These are phyloP conservation scores for Himalopsyche anomala DNA, from an alignment of 2,888 invertebrate genomes.

Conservation along the genomic window DNA sequence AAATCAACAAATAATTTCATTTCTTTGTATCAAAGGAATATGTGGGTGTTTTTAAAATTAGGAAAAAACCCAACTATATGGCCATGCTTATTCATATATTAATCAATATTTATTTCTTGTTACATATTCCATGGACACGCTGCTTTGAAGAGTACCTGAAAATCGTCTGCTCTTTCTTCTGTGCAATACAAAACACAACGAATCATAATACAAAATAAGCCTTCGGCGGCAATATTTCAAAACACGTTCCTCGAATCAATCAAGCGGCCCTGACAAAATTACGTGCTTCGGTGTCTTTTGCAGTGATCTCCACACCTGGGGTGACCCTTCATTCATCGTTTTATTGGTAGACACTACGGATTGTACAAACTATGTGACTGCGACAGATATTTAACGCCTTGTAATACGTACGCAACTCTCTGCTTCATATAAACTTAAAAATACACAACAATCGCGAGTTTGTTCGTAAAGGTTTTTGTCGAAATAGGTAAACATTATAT, in stretches of 20 bases:
- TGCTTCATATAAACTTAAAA: too few relatives aligned
- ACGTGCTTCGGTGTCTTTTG: conserved; percentile 47
- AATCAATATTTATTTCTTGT: background rate
- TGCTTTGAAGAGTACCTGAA: background rate
- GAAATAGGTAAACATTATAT: too few relatives aligned
- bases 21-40: too few relatives aligned
- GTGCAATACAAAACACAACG: conserved; percentile 26
- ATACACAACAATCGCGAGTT: too few relatives aligned
- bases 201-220: conserved; percentile 44
- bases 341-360: too few relatives aligned
- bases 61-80: too few relatives aligned
- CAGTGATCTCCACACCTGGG: conserved; percentile 40
- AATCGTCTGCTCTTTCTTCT: background rate
- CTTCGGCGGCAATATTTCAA: conserved; percentile 51
- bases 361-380: too few relatives aligned
- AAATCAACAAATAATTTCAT: too few relatives aligned
- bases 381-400: too few relatives aligned
- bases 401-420: too few relatives aligned
- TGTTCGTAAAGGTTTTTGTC: too few relatives aligned
- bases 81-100: background rate
- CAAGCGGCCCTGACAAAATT: conserved; percentile 55
- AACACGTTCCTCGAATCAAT: conserved; percentile 59
- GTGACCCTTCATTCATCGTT: background rate
- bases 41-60: too few relatives aligned
- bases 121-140: background rate